Evolutionary conservation across 2,888 invertebrate genomes (phyloP).

Genomic region (Automeris io): DNA sequence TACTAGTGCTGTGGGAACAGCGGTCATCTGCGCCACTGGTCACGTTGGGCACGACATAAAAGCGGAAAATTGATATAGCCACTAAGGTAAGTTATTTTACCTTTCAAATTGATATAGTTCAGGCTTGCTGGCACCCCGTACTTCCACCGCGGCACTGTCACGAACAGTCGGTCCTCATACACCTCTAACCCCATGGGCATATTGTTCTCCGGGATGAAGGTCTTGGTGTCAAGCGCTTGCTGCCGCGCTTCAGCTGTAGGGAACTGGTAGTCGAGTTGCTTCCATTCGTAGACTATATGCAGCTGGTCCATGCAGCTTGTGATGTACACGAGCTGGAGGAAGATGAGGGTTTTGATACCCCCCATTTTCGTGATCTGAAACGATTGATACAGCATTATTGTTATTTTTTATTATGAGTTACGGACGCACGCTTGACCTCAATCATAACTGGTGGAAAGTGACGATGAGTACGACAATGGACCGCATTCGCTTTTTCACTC

Average conservation of each 20-base stretch:
- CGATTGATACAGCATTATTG: too few species aligned
- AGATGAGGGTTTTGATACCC: slow-evolving; percentile 43
- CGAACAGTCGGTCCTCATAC: slow-evolving; percentile 80
- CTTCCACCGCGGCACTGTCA: slow-evolving; percentile 86
- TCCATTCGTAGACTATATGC: slow-evolving; percentile 84
- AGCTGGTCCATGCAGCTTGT: slow-evolving; percentile 79
- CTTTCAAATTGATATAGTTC: slow-evolving; percentile 83
- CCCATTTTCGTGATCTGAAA: slow-evolving; percentile 50
- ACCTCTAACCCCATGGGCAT: slow-evolving; percentile 86
- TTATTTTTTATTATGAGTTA: too few species aligned
- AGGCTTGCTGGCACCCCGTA: slow-evolving; percentile 85
- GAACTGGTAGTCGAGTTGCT: slow-evolving; percentile 83
- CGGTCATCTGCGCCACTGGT: too few species aligned
- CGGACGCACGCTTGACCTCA: too few species aligned
- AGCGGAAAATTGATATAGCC: too few species aligned
- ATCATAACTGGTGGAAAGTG: too few species aligned
- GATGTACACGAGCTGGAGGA: slow-evolving; percentile 52
- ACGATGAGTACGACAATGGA: too few species aligned
- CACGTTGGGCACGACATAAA: too few species aligned
- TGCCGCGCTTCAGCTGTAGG: slow-evolving; percentile 72
- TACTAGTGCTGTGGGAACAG: too few species aligned
- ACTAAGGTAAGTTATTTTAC: slow-evolving; percentile 47
- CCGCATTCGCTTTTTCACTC: too few species aligned
- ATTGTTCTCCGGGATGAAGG: slow-evolving; percentile 83
- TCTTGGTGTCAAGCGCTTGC: slow-evolving; percentile 75